These are phyloP conservation scores for Drosophila sechellia DNA, from an alignment of 1,140 invertebrate species.

Conservation along the genomic window DNA sequence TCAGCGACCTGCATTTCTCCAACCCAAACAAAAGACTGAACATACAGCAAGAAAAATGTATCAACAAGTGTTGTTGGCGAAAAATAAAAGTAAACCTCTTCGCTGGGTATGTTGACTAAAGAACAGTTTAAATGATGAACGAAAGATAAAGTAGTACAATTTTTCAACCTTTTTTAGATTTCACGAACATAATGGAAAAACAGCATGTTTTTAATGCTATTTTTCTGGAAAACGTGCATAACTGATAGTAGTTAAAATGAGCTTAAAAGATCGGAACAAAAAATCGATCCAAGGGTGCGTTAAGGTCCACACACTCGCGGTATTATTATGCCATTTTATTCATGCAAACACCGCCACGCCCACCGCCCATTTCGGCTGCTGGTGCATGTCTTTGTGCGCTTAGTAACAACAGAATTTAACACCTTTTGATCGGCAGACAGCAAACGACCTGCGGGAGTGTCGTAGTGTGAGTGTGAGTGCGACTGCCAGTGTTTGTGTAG, in stretches of 20 bases:
- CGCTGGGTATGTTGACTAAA: neutral
- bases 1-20: neutral
- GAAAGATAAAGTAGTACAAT: neutral
- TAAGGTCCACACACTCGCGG: neutral
- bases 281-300: neutral
- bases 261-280: neutral
- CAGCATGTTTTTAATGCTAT: too few species aligned
- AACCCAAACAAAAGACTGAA: neutral
- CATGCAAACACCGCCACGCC: constrained; percentile 18
- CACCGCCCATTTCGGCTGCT: constrained; percentile 3
- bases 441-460: constrained; percentile 24
- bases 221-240: too few species aligned
- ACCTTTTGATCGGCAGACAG: constrained; percentile 78
- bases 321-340: constrained; percentile 20
- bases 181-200: too few species aligned
- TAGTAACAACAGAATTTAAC: constrained; percentile 78
- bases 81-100: neutral
- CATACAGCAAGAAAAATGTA: neutral
- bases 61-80: neutral
- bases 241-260: too few species aligned
- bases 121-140: neutral
- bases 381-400: constrained; percentile 66
- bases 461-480: constrained; percentile 9
- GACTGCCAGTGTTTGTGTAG: constrained; percentile 45
- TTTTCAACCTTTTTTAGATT: too few species aligned